phyloP scores from a whole-genome alignment of 1,140 invertebrate genomes.

The Drosophila bipectinata region DNA sequence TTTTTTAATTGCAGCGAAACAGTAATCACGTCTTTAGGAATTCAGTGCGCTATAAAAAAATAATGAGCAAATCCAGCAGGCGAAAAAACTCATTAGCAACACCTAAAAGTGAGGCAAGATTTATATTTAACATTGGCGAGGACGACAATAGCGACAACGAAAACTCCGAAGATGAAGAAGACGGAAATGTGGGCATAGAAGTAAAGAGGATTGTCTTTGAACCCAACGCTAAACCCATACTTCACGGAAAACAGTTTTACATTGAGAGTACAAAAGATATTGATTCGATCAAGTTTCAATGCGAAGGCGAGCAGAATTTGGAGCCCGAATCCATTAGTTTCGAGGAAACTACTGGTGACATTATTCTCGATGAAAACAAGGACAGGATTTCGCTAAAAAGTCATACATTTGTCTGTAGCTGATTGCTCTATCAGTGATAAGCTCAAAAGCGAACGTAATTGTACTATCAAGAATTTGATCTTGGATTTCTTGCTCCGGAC shows the following conservation, averaged over 20 bases:
- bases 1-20: slow-evolving; percentile 48
- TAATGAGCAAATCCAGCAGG: slow-evolving; percentile 36
- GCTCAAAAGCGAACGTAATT: slow-evolving; percentile 29
- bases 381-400: slow-evolving; percentile 30
- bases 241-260: slow-evolving; percentile 74
- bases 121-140: slow-evolving; percentile 70
- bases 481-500: slow-evolving; percentile 79
- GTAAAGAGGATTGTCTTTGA: slow-evolving; percentile 55
- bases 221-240: slow-evolving; percentile 34
- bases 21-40: slow-evolving; percentile 66
- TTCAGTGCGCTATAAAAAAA: slow-evolving; percentile 68
- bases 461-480: slow-evolving; percentile 66
- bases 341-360: slow-evolving; percentile 19
- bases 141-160: slow-evolving; percentile 61
- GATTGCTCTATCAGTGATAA: slow-evolving; percentile 44
- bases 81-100: slow-evolving; percentile 19
- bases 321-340: neutral
- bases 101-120: slow-evolving; percentile 56
- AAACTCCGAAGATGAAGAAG: slow-evolving; percentile 50
- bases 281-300: slow-evolving; percentile 78
- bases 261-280: slow-evolving; percentile 79
- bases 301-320: slow-evolving; percentile 26
- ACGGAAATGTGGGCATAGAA: slow-evolving; percentile 13
- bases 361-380: slow-evolving; percentile 24
- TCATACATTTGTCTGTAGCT: slow-evolving; percentile 52